These are phyloP conservation scores for Zingel zingel DNA, from an alignment of 2,113 vertebrate species.

Conservation along the genomic window DNA sequence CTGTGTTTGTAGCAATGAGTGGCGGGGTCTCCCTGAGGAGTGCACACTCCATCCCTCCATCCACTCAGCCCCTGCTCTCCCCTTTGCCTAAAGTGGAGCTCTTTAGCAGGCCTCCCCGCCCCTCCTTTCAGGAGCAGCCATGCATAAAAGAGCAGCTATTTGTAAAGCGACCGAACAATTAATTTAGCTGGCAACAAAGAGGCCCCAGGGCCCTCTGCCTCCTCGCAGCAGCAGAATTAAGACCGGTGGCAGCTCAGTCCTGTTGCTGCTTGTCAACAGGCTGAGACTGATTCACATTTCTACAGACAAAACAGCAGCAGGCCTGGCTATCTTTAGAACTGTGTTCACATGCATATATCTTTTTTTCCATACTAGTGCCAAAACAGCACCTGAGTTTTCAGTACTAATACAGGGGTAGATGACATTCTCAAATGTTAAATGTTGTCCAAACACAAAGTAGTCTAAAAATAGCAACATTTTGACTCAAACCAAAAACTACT, in stretches of 20 bases:
- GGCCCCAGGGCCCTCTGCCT: conserved; percentile 75
- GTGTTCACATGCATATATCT: not conserved
- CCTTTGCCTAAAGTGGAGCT: conserved; percentile 77
- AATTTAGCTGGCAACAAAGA: conserved; percentile 84
- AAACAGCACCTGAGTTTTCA: not conserved
- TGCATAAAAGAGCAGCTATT: conserved; percentile 86
- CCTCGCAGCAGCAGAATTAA: conserved; percentile 66
- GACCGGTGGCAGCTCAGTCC: conserved; percentile 72
- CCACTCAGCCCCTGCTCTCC: conserved; percentile 67
- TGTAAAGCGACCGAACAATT: conserved; percentile 85
- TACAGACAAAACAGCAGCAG: conserved; percentile 52
- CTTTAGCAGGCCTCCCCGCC: conserved; percentile 76
- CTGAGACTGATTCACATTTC: conserved; percentile 72
- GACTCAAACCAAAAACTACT: not conserved
- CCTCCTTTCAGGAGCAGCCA: conserved; percentile 80
- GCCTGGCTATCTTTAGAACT: conserved; percentile 1
- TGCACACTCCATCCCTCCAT: conserved; percentile 54
- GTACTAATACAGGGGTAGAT: too few relatives aligned
- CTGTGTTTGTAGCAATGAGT: conserved; percentile 70
- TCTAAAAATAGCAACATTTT: not conserved
- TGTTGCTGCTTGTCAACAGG: conserved; percentile 82
- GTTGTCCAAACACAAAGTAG: too few relatives aligned
- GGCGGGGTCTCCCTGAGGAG: conserved; percentile 67
- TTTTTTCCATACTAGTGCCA: not conserved
- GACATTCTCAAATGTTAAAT: not conserved